Base-by-base conservation (phyloP, 2,888 invertebrate species). In the Eumerus sabulonum region DNA sequence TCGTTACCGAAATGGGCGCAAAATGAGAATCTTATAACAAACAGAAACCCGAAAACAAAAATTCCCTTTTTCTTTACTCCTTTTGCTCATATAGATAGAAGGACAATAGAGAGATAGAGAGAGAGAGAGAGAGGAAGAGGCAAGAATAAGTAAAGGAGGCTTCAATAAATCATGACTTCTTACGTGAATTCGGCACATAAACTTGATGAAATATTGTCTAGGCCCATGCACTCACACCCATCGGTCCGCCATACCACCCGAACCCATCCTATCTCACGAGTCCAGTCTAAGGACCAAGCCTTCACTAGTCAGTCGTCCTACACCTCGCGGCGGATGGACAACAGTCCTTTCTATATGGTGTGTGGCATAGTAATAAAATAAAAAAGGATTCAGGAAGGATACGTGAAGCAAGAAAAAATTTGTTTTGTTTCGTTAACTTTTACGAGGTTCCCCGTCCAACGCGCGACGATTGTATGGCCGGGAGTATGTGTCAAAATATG, bases 111-210 rank as follows among this genome's bases (percentile, higher is more conserved):
- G 27, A 4, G 14, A 9, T 18, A 9, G 5, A 1, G 4, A 38
- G 45, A n/a, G 35, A 53, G 56, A 13, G 51, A 51, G 7, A n/a
- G 27, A 27, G 27, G 3, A 7, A 27, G n/a, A 1, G 5, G 9
- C 11, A 36, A 36, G 17, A 12, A 53, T 18, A 53, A 57, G 38
- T 63, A 54, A 71, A 63, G 51, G 73, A 19, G 47, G 73, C 35
- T 68, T 13, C 63, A 70, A 79, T 79, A 79, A 70, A 79, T 74
- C 79, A 57, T 70, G 63, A 70, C 79, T 70, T 72, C 64, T 74
- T 60, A 70, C 79, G 74, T 79, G 74, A 79, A 79, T 74, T 79
- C 64, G 74, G 70, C 74, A 70, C 74, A 79, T 79, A 74, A 79
- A 74, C 51, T 70, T 64, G 63, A 74, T 79, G 74, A 79, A 70